Evolutionary conservation across 2,113 vertebrate genomes (phyloP), one percentile per base, ranked within the genome.

Genomic region (Grammatotria lemairii): DNA sequence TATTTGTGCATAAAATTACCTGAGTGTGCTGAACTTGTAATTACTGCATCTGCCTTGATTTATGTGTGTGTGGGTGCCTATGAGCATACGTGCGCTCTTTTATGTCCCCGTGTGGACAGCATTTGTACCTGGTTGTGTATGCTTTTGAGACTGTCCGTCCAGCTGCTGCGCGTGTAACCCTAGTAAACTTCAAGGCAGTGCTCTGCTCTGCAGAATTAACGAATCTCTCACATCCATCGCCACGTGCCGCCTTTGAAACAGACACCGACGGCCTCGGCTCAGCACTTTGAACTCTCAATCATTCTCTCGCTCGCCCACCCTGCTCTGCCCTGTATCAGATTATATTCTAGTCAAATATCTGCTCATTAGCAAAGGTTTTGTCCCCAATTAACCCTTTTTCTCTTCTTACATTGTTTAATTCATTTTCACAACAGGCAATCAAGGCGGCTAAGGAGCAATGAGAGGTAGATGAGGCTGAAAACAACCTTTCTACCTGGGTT

Each of bases 181-280:
- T 91, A 98, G 97, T 95, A 96, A 97, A 97, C 96, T 97, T 98
- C 97, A 97, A 98, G 97, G 97, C 96, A 88, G 95, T 87, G 93
- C 94, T 89, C 92, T 93, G 95, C 96, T 96, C 96, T 96, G 95
- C 96, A 94, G 96, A 97, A 97, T 97, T 97, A 97, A 97, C 96
- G 95, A 97, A 96, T 97, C 96, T 97, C 93, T 95, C 97, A 97
- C 97, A 97, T 97, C 96, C 95, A 94, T 93, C 94, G 96, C 97
- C 97, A 97, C 96, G 96, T 94, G 91, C 97, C 95, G 95, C 94
- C 97, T 97, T 98, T 97, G 97, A 97, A 97, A 97, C 94, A 28
- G 96, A 97, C 96, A 97, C 96, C 80, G n/a, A 60, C 81, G 23
- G 54, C 90, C 33, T 65, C 85, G 35, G 81, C 87, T 85, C 88